phyloP scores from a whole-genome alignment of 37 sponge, comb jelly and placozoan genomes.

The Geodia barretti region DNA sequence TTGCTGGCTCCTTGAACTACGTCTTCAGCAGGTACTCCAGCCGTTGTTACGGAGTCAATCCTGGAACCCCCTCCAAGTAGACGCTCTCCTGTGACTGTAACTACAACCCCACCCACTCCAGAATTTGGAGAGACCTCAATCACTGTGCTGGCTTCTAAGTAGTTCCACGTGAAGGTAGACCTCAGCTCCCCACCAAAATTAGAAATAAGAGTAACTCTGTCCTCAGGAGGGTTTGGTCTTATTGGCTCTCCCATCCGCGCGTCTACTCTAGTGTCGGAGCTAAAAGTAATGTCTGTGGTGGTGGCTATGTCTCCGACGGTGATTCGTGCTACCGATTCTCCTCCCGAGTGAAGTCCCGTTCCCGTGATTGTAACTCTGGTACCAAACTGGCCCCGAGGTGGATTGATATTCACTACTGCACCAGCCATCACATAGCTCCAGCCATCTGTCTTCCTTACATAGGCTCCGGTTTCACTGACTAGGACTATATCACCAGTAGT shows the following conservation, averaged over 20 bases:
- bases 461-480: slow-evolving; percentile 56
- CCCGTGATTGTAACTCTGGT: slow-evolving; percentile 56
- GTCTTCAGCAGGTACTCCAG: slow-evolving; percentile 31
- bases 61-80: slow-evolving; percentile 62
- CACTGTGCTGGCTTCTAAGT: slow-evolving; percentile 24
- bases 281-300: neutral
- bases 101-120: slow-evolving; percentile 35
- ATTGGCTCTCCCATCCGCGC: slow-evolving; percentile 35
- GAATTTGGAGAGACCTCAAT: slow-evolving; percentile 35
- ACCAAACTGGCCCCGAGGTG: slow-evolving; percentile 57
- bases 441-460: slow-evolving; percentile 32
- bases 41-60: slow-evolving; percentile 32
- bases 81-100: slow-evolving; percentile 51
- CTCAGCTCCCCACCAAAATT: slow-evolving; percentile 38
- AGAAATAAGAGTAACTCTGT: slow-evolving; percentile 39
- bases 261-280: slow-evolving; percentile 12
- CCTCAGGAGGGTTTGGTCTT: neutral
- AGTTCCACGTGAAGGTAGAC: slow-evolving; percentile 38
- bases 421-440: slow-evolving; percentile 60
- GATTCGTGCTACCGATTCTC: slow-evolving; percentile 2
- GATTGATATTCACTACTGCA: slow-evolving; percentile 15
- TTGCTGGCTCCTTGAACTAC: neutral
- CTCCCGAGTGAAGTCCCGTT: slow-evolving; percentile 39
- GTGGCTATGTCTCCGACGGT: slow-evolving; percentile 13
- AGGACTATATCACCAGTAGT: slow-evolving; percentile 55